Evolutionary conservation across 2,888 invertebrate genomes (phyloP).

Genomic region (Brenthis ino): DNA sequence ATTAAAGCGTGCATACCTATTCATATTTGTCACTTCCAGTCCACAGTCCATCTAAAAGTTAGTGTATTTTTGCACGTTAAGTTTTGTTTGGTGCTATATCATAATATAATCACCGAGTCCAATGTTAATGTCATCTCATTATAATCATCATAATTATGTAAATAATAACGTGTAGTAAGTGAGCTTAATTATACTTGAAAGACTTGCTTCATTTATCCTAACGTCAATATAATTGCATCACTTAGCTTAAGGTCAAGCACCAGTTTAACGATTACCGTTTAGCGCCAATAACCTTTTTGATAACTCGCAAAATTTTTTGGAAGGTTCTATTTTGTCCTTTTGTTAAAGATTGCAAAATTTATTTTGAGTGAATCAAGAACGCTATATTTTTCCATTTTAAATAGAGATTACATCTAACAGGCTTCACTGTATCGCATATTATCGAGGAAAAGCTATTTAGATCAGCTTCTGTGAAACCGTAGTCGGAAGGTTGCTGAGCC

Average conservation of each 20-base stretch:
- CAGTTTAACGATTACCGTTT: conserved; percentile 20
- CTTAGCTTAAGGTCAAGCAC: conserved; percentile 18
- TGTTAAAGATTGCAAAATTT: not conserved
- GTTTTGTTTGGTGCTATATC: no score
- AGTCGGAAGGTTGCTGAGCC: not conserved
- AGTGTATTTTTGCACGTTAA: no score
- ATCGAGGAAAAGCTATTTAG: conserved; percentile 5
- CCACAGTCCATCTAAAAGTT: no score
- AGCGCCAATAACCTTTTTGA: conserved; percentile 15
- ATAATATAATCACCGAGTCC: no score
- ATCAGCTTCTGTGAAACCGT: conserved; percentile 11
- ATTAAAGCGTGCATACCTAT: no score
- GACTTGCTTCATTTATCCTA: not conserved
- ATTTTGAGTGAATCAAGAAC: not conserved
- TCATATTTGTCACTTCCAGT: no score
- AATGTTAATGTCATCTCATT: no score
- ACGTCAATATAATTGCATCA: not conserved
- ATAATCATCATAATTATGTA: no score
- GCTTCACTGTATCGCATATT: conserved; percentile 7
- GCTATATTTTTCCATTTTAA: not conserved
- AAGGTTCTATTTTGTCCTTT: not conserved
- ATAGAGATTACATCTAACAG: conserved; percentile 3
- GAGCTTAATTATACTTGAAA: not conserved
- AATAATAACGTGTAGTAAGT: no score
- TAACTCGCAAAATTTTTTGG: conserved; percentile 1